Evolutionary conservation across 2,888 invertebrate genomes (phyloP).

Genomic region (Lepidocyrtinus sp.): DNA sequence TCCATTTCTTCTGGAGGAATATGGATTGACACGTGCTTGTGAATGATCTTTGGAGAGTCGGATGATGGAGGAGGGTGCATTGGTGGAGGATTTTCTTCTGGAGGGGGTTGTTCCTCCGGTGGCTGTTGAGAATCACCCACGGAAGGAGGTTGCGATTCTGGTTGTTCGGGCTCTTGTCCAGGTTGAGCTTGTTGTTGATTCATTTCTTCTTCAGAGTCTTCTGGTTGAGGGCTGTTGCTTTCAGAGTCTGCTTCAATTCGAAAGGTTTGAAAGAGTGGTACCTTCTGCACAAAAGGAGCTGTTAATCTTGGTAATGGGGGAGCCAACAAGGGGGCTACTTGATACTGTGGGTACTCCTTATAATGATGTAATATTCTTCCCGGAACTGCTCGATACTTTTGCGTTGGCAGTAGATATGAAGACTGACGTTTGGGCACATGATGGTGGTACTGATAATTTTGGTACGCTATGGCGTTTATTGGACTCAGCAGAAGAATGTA

Average conservation of each 20-base stretch:
- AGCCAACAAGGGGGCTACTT: neutral
- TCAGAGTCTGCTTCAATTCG: neutral
- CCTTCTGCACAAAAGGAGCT: neutral
- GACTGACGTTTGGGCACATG: neutral
- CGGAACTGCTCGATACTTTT: constrained; percentile 20
- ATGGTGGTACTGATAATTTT: constrained; percentile 2
- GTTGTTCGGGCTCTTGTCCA: neutral
- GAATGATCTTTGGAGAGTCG: constrained; percentile 1
- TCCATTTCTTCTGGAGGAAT: constrained; percentile 46
- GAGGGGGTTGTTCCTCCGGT: constrained; percentile 32
- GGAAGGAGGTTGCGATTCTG: constrained; percentile 10
- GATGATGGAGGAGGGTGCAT: neutral
- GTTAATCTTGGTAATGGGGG: neutral
- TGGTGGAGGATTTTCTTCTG: constrained; percentile 11
- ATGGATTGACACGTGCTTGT: constrained; percentile 44
- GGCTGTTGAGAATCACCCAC: neutral
- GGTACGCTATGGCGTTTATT: neutral
- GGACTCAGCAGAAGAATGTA: neutral
- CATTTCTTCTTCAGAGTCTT: neutral
- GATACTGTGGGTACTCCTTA: neutral
- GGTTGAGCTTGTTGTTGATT: neutral
- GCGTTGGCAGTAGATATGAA: neutral
- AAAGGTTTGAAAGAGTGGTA: neutral
- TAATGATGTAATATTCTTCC: constrained; percentile 14
- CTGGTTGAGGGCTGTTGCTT: neutral